phyloP scores from a whole-genome alignment of 2,113 vertebrate genomes.

The Empidonax alnorum region DNA sequence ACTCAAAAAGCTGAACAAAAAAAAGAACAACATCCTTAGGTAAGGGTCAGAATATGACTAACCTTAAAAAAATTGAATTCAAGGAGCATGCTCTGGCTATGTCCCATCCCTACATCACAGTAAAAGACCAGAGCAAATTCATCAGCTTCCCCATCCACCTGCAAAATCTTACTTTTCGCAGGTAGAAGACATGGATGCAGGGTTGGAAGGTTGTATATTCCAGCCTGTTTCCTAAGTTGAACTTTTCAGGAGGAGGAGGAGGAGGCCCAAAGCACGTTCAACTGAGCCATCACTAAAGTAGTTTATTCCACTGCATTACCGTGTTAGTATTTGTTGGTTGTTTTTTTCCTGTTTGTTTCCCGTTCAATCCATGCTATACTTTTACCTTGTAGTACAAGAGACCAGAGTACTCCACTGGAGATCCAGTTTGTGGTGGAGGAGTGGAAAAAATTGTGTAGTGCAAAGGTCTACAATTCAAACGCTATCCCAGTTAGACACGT shows the following conservation, averaged over 20 bases:
- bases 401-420: background rate
- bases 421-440: background rate
- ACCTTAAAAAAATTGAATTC: background rate
- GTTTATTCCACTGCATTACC: background rate
- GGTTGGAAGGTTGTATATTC: background rate
- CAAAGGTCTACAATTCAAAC: background rate
- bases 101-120: background rate
- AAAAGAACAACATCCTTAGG: background rate
- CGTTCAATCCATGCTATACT: background rate
- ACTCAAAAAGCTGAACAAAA: background rate
- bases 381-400: background rate
- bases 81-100: background rate
- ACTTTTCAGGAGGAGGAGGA: background rate
- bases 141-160: background rate
- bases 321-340: background rate
- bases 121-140: background rate
- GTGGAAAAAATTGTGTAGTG: background rate
- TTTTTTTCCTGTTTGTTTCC: background rate
- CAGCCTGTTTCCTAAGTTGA: background rate
- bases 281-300: background rate
- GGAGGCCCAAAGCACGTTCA: background rate
- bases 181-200: background rate
- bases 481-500: fast-evolving
- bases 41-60: background rate
- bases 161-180: background rate